Conservation (phyloP, 2,888 invertebrate genomes). For the Acrobasis repandana region DNA sequence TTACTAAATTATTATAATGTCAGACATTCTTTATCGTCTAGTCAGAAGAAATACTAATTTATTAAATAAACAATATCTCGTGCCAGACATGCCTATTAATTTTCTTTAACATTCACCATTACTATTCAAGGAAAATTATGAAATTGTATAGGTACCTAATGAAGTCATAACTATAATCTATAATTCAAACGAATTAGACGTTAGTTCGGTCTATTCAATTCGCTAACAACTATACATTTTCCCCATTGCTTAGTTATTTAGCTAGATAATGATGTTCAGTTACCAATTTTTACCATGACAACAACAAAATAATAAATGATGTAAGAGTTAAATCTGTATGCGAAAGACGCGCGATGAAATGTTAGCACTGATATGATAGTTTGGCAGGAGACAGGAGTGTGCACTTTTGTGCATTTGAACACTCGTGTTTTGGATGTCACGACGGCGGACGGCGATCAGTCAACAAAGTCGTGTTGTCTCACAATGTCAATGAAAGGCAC, state of each 20-base stretch:
- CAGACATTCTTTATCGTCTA: neutral
- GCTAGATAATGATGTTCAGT: too few relatives aligned
- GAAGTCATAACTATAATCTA: too few relatives aligned
- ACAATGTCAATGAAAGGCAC: neutral
- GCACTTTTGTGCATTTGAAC: conserved; percentile 6
- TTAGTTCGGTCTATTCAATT: too few relatives aligned
- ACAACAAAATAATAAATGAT: neutral
- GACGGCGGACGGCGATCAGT: conserved; percentile 4
- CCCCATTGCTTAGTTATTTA: neutral
- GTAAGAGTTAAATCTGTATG: neutral
- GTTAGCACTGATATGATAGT: conserved; percentile 9
- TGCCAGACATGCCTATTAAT: too few relatives aligned
- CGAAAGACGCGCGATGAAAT: neutral
- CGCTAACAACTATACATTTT: neutral
- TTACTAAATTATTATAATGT: neutral
- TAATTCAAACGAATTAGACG: too few relatives aligned
- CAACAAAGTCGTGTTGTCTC: neutral
- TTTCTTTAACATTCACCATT: too few relatives aligned
- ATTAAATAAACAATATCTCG: too few relatives aligned
- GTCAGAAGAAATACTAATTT: too few relatives aligned
- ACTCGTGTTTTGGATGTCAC: neutral
- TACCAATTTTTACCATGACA: neutral
- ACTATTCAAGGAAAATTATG: too few relatives aligned
- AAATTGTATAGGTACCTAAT: too few relatives aligned
- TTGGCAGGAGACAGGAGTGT: neutral